Conservation (phyloP, 2,888 invertebrate genomes). For the Lottia gigantea region DNA sequence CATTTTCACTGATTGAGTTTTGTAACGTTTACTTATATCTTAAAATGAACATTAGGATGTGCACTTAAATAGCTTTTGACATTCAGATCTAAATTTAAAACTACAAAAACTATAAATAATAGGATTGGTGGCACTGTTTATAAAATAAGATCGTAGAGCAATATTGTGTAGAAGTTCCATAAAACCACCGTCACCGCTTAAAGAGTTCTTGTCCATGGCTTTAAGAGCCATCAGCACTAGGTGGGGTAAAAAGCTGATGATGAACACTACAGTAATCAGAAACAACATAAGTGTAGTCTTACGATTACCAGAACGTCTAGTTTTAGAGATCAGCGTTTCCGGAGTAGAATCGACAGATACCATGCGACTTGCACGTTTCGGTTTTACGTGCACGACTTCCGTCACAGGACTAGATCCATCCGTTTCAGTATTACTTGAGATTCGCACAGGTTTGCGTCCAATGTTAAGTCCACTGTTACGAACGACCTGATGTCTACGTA, state of each 20-base stretch:
- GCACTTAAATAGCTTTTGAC: constrained; percentile 24
- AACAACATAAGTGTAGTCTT: constrained; percentile 50
- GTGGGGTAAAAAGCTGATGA: constrained; percentile 50
- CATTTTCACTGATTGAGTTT: no score
- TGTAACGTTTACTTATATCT: no score
- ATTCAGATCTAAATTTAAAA: constrained; percentile 40
- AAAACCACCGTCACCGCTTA: constrained; percentile 32
- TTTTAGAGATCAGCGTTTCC: constrained; percentile 19
- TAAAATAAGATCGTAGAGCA: constrained; percentile 49
- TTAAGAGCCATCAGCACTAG: constrained; percentile 42
- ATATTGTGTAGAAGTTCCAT: constrained; percentile 42
- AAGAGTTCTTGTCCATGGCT: constrained; percentile 36
- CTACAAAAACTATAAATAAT: constrained; percentile 52
- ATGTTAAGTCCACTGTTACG: neutral
- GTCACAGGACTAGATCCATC: constrained; percentile 13
- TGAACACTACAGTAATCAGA: constrained; percentile 47
- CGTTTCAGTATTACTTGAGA: neutral
- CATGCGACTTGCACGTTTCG: constrained; percentile 19
- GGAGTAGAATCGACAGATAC: constrained; percentile 15
- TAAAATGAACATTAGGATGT: no score
- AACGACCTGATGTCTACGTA: neutral
- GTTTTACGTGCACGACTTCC: constrained; percentile 2
- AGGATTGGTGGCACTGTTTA: constrained; percentile 51
- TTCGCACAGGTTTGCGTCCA: neutral
- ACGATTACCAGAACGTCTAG: constrained; percentile 30